Conservation (phyloP, 2,888 invertebrate species). For the Isotomurus palustris region DNA sequence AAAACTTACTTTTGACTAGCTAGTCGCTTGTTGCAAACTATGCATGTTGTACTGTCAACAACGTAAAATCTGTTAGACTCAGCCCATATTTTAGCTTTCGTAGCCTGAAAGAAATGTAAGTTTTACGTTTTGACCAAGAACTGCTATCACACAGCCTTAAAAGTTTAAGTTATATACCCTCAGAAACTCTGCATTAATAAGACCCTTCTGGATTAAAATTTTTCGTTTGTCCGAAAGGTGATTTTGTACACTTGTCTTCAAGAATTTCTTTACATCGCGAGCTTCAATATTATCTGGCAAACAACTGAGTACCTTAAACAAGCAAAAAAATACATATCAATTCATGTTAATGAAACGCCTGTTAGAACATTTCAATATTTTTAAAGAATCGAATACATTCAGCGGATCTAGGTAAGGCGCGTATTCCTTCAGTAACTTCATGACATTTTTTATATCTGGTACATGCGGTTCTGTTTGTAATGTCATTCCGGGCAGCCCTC, state of each 20-base stretch:
- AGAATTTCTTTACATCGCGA: slow-evolving; percentile 67
- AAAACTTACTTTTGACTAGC: slow-evolving; percentile 71
- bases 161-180: slow-evolving; percentile 57
- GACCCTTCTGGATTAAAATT: slow-evolving; percentile 72
- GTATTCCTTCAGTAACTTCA: slow-evolving; percentile 75
- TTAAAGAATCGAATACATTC: slow-evolving; percentile 55
- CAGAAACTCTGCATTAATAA: slow-evolving; percentile 77
- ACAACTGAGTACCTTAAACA: slow-evolving; percentile 62
- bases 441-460: slow-evolving; percentile 73
- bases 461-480: slow-evolving; percentile 54
- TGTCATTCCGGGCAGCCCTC: slow-evolving; percentile 55
- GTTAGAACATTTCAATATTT: neutral
- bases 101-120: slow-evolving; percentile 55
- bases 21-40: slow-evolving; percentile 88
- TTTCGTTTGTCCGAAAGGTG: slow-evolving; percentile 69
- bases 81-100: slow-evolving; percentile 71
- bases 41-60: slow-evolving; percentile 81
- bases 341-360: slow-evolving; percentile 1
- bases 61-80: slow-evolving; percentile 79
- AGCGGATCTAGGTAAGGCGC: slow-evolving; percentile 78
- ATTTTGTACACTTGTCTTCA: slow-evolving; percentile 71
- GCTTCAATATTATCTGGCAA: slow-evolving; percentile 77
- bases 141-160: neutral
- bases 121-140: slow-evolving; percentile 3
- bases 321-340: neutral